Base-by-base conservation (phyloP, 2,113 vertebrate genomes). In the Menidia beryllina region DNA sequence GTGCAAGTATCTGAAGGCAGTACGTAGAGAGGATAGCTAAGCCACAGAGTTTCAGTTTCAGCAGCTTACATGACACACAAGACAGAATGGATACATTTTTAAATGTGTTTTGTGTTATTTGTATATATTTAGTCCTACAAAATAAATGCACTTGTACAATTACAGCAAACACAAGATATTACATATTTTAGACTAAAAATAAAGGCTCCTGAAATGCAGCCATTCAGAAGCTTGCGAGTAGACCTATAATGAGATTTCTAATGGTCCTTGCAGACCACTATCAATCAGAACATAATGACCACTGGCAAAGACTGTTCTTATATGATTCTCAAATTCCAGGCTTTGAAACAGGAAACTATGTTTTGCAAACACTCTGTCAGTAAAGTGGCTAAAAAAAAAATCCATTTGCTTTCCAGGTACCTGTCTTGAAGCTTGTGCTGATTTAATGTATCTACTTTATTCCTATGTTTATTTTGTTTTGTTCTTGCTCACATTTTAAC, bases 31-130 rank as follows among this genome's bases (percentile, higher is more conserved):
- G 6, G 11, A 43, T 17, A 14, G 17, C 19, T 34, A 34, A 34
- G 30, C 15, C 2, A 2, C n/a, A 45, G 3, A 7, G 17, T n/a
- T 12, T n/a, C 41, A 45, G 8, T 45, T 45, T n/a, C 41, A 45
- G 15, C 41, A 45, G 41, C 19, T n/a, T n/a, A n/a, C n/a, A n/a
- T n/a, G n/a, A n/a, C n/a, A n/a, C n/a, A n/a, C n/a, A 41, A 58
- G 69, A 87, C 69, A 72, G 80, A 77, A 82, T 80, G 72, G 72
- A n/a, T n/a, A n/a, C n/a, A n/a, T n/a, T n/a, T n/a, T n/a, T n/a
- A 72, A 83, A 85, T 51, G 69, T 60, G 52, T 66, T 70, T 78
- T 43, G 75, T 48, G 38, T 50, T 55, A 49, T 36, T n/a, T 55
- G 38, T 39, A 59, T 26, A 51, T 39, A 15, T 61, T 54, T 52